phyloP scores from a whole-genome alignment of 2,888 invertebrate species.

The Drosophila parthenogenetica region DNA sequence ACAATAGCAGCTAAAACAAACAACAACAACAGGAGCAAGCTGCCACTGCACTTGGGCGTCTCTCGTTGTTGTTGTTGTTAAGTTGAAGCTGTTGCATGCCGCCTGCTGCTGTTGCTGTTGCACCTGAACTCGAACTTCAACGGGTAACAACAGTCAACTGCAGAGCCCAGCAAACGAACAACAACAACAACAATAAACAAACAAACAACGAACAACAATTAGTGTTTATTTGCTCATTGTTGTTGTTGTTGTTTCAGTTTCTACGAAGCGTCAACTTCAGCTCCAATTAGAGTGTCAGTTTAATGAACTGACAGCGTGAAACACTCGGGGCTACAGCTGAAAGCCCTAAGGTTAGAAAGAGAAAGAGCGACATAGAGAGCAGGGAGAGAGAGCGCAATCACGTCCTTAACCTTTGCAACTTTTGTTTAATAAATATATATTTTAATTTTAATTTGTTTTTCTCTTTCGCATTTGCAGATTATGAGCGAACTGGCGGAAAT shows the following conservation, averaged over 20 bases:
- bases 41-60: conserved; percentile 74
- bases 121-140: conserved; percentile 77
- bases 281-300: conserved; percentile 79
- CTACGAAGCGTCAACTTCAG: conserved; percentile 76
- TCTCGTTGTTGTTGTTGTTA: conserved; percentile 49
- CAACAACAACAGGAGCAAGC: conserved; percentile 34
- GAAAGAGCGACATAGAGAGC: neutral
- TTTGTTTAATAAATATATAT: conserved; percentile 15
- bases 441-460: neutral
- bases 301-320: conserved; percentile 73
- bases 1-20: conserved; percentile 33
- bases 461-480: conserved; percentile 87
- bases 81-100: conserved; percentile 46
- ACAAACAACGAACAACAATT: conserved; percentile 49
- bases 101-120: conserved; percentile 46
- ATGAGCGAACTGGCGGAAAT: conserved; percentile 92
- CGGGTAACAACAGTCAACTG: conserved; percentile 33
- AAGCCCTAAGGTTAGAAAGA: conserved; percentile 21
- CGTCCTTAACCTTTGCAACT: conserved; percentile 52
- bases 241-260: conserved; percentile 50
- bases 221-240: conserved; percentile 55
- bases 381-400: neutral
- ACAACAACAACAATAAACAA: conserved; percentile 14
- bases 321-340: conserved; percentile 12
- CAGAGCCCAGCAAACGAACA: conserved; percentile 23